Conservation (phyloP, 2,888 invertebrate species). For the Rotaria magnacalcarata region DNA sequence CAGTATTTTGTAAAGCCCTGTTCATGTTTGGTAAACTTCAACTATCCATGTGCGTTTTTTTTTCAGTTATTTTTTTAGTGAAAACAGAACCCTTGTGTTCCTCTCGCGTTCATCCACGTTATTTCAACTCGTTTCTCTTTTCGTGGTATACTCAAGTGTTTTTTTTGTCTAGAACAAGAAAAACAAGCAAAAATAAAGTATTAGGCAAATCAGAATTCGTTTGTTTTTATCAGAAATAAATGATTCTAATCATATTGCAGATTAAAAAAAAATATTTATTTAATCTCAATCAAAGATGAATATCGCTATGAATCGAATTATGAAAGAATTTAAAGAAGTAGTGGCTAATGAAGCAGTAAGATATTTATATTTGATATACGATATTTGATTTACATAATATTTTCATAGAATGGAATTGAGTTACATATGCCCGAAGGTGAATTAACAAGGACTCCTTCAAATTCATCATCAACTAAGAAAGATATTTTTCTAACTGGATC, state of each 20-base stretch:
- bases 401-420: slow-evolving; percentile 48
- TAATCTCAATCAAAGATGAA: slow-evolving; percentile 67
- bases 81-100: neutral
- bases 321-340: slow-evolving; percentile 95
- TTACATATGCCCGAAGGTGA: neutral
- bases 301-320: slow-evolving; percentile 90
- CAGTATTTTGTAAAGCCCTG: neutral
- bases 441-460: neutral
- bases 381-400: neutral
- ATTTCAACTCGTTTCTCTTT: neutral
- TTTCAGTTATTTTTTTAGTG: slow-evolving; percentile 14
- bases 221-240: neutral
- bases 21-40: neutral
- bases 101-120: neutral
- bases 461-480: slow-evolving; percentile 62
- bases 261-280: neutral
- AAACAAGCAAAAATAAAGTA: slow-evolving; percentile 11
- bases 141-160: neutral
- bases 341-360: slow-evolving; percentile 89
- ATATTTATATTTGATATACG: neutral
- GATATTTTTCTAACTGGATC: slow-evolving; percentile 86
- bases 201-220: neutral
- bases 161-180: slow-evolving; percentile 8
- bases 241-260: neutral
- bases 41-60: neutral